Evolutionary conservation across 2,113 vertebrate species (phyloP).

Genomic region (Plecturocebus donacophilus): DNA sequence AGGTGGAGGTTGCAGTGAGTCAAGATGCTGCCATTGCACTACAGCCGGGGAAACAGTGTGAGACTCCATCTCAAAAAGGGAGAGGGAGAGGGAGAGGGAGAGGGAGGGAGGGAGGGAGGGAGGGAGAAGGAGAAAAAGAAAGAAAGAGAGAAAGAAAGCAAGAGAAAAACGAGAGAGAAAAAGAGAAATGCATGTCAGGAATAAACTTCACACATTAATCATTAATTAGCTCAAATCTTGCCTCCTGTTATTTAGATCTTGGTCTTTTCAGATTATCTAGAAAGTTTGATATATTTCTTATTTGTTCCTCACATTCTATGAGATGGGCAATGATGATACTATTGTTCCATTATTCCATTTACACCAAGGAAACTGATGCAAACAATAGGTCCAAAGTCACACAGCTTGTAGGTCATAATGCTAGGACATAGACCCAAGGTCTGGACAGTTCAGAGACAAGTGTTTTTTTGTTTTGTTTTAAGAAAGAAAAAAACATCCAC

Average conservation of each 20-base stretch:
- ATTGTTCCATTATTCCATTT: not conserved
- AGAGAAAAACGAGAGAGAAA: no score
- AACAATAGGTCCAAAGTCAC: not conserved
- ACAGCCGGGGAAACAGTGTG: no score
- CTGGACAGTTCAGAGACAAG: rapidly evolving
- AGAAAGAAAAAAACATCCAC: not conserved
- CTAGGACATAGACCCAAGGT: not conserved
- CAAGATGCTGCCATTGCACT: no score
- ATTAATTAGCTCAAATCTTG: not conserved
- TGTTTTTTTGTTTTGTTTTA: not conserved
- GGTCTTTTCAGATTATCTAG: not conserved
- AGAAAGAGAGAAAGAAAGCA: no score
- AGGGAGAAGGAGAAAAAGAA: no score
- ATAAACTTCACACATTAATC: rapidly evolving
- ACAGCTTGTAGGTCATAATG: rapidly evolving
- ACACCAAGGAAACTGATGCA: not conserved
- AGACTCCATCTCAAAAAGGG: no score
- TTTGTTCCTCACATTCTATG: rapidly evolving
- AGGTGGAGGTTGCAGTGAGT: no score
- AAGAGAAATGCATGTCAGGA: rapidly evolving
- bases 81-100: no score
- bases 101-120: rapidly evolving
- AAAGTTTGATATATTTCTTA: not conserved
- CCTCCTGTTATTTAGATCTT: not conserved
- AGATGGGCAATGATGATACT: not conserved